Conservation (phyloP, 2,888 invertebrate genomes). For the Ophioninae sp. region DNA sequence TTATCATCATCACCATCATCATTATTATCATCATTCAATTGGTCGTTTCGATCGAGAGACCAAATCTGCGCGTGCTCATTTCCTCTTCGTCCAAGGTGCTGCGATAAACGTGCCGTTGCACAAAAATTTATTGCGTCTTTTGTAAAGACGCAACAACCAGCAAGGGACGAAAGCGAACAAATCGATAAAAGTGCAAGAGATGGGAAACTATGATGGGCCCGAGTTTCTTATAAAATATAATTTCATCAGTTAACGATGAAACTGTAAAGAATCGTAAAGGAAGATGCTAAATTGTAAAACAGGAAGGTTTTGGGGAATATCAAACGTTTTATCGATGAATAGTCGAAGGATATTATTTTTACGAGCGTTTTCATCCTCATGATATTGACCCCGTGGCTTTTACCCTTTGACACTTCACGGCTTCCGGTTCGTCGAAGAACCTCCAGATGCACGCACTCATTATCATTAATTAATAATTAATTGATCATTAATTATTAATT, state of each 20-base stretch:
- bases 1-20: neutral
- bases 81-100: conserved; percentile 13
- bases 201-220: neutral
- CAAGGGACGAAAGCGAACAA: conserved; percentile 8
- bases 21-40: neutral
- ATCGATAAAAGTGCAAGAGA: neutral
- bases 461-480: no score
- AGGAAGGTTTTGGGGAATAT: neutral
- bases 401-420: no score
- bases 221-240: neutral
- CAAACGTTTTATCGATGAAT: no score
- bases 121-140: conserved; percentile 49
- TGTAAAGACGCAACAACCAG: conserved; percentile 40
- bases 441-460: no score
- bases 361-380: no score
- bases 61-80: conserved; percentile 17
- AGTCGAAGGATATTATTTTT: no score
- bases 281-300: neutral
- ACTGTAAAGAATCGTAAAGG: neutral
- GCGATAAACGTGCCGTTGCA: conserved; percentile 49
- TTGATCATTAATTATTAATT: no score
- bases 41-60: conserved; percentile 53
- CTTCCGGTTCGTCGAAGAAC: no score
- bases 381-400: no score
- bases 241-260: neutral